Conservation (phyloP, 2,888 invertebrate species). For the Acronicta psi region DNA sequence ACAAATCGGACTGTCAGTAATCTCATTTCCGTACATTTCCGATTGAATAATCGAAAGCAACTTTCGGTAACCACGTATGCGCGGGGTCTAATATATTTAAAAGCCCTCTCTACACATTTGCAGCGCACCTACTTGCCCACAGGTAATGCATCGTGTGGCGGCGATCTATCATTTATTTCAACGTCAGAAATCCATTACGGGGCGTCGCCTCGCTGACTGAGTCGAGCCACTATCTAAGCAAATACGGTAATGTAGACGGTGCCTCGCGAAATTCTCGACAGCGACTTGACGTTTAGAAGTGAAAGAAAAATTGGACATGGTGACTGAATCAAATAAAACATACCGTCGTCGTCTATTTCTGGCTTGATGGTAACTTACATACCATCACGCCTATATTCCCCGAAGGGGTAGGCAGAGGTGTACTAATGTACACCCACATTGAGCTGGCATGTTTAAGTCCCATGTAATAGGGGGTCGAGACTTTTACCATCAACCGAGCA, state of each 20-base stretch:
- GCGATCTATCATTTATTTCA: slow-evolving; percentile 83
- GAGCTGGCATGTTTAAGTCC: no score
- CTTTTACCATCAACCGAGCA: no score
- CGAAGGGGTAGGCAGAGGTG: no score
- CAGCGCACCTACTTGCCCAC: slow-evolving; percentile 55
- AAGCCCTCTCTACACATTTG: slow-evolving; percentile 27
- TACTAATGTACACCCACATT: no score
- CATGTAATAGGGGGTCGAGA: no score
- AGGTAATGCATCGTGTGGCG: slow-evolving; percentile 75
- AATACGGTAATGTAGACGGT: slow-evolving; percentile 73
- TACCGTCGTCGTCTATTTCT: no score
- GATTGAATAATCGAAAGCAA: no score
- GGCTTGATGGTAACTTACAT: no score
- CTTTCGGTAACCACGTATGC: no score
- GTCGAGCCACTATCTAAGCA: slow-evolving; percentile 65
- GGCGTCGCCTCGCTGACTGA: slow-evolving; percentile 51
- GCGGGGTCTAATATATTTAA: neutral
- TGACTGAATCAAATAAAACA: slow-evolving; percentile 10
- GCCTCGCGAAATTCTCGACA: slow-evolving; percentile 62
- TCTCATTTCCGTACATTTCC: no score
- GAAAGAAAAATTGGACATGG: slow-evolving; percentile 30
- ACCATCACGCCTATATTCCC: no score
- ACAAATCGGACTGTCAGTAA: no score
- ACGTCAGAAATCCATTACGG: slow-evolving; percentile 84
- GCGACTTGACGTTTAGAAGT: slow-evolving; percentile 34